Evolutionary conservation across 2,888 invertebrate species (phyloP).

Genomic region (Drosophila demipolita): DNA sequence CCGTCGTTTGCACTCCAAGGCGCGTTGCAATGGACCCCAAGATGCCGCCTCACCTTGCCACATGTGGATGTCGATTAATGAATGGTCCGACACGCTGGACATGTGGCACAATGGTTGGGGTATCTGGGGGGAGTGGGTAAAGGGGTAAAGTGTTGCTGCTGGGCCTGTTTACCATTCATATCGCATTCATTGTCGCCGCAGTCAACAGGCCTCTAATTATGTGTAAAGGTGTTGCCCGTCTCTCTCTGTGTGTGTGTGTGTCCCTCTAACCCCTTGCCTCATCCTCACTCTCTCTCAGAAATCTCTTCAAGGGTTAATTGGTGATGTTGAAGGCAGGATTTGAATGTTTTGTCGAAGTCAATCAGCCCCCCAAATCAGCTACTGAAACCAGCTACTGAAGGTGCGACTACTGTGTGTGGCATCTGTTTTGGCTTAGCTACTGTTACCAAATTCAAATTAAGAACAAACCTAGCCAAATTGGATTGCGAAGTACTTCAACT

Average conservation of each 20-base stretch:
- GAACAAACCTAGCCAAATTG: background rate
- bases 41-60: conserved; percentile 16
- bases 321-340: conserved; percentile 52
- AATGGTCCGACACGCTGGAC: conserved; percentile 61
- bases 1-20: conserved; percentile 67
- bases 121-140: background rate
- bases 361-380: conserved; percentile 29
- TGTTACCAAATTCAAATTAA: background rate
- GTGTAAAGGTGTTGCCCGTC: conserved; percentile 72
- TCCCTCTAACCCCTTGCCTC: background rate
- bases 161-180: conserved; percentile 58
- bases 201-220: conserved; percentile 76
- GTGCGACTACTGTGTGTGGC: background rate
- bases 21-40: conserved; percentile 38
- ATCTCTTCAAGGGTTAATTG: conserved; percentile 58
- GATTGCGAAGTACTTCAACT: background rate
- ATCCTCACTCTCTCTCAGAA: background rate
- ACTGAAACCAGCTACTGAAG: conserved; percentile 23
- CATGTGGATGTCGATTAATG: conserved; percentile 67
- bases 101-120: conserved; percentile 2
- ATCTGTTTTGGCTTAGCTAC: background rate
- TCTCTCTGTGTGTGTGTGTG: conserved; percentile 22
- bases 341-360: conserved; percentile 23
- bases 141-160: conserved; percentile 39
- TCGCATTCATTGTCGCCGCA: conserved; percentile 66